Evolutionary conservation across 2,888 invertebrate species (phyloP).

Genomic region (Cantharis rustica): DNA sequence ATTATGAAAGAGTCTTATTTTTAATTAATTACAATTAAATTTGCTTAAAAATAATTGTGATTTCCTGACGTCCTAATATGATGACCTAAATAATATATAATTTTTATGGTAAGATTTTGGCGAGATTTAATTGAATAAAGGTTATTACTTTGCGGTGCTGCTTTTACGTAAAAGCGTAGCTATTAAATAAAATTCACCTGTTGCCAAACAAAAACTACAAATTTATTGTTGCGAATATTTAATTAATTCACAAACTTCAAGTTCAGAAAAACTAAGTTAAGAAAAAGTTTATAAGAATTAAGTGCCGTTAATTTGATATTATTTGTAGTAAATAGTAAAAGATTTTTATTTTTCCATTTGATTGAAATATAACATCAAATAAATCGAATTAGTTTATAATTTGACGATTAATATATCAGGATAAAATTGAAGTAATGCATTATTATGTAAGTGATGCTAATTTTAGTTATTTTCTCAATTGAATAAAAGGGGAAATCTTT

Average conservation of each 20-base stretch:
- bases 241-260: neutral
- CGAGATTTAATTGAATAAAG: neutral
- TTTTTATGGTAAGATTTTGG: neutral
- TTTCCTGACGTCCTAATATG: no score
- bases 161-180: neutral
- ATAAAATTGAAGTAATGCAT: neutral
- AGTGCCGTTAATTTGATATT: neutral
- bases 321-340: neutral
- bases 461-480: neutral
- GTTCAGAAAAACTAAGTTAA: neutral
- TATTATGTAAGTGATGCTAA: neutral
- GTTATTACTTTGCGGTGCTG: neutral
- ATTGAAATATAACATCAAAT: neutral
- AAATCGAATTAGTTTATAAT: neutral
- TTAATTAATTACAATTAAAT: neutral
- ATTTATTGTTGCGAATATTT: neutral
- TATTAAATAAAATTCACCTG: neutral
- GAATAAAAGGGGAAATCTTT: slow-evolving; percentile 1
- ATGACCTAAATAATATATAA: neutral
- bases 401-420: neutral
- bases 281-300: neutral
- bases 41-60: neutral
- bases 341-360: neutral
- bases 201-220: neutral
- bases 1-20: neutral